Conservation (phyloP, 2,113 vertebrate genomes). For the Patagioenas fasciata region DNA sequence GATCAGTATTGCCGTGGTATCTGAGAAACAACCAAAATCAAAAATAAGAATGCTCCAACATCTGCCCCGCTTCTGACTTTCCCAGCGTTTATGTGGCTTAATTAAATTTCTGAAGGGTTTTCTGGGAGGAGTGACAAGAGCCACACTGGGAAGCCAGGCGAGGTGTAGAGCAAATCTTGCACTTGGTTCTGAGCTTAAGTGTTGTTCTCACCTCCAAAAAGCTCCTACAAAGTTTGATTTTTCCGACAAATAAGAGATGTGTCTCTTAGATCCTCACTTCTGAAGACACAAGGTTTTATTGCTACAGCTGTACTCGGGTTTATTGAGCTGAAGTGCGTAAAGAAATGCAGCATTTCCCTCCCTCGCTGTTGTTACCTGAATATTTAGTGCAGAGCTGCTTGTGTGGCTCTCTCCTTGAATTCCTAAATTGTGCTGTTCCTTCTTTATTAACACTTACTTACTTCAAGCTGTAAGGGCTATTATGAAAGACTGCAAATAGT, state of each 20-base stretch:
- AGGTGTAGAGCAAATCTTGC: not conserved
- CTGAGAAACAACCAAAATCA: not conserved
- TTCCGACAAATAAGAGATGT: not conserved
- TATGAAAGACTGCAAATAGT: not conserved
- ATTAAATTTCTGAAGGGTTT: conserved; percentile 28
- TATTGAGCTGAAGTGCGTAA: not conserved
- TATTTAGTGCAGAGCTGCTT: not conserved
- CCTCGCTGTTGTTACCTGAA: not conserved
- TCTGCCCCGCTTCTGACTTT: not conserved
- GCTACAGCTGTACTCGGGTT: not conserved
- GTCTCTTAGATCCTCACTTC: not conserved
- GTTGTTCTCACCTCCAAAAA: not conserved
- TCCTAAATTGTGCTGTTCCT: not conserved
- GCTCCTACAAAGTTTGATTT: not conserved
- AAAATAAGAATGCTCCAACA: not conserved
- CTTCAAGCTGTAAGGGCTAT: not conserved
- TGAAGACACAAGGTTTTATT: not conserved
- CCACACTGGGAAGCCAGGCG: not conserved
- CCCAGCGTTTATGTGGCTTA: not conserved
- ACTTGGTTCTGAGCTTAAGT: not conserved
- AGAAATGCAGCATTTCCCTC: not conserved
- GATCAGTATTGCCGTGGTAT: not conserved
- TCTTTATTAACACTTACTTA: not conserved
- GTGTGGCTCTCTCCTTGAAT: not conserved
- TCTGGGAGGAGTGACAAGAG: not conserved